phyloP scores from a whole-genome alignment of 2,113 vertebrate genomes.

The Notechis scutatus region DNA sequence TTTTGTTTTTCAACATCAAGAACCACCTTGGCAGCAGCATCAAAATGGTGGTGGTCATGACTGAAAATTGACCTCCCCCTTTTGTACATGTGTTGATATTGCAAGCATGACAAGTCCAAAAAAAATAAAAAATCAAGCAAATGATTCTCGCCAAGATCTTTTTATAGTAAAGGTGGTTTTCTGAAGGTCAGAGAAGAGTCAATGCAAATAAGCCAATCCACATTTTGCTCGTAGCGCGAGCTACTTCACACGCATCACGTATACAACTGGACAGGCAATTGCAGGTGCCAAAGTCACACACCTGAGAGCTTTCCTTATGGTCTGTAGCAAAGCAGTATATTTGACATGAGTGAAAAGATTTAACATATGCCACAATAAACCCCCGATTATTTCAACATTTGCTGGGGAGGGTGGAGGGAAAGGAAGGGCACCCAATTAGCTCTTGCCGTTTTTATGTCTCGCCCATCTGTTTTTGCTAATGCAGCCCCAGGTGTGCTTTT shows the following conservation, averaged over 20 bases:
- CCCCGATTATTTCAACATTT: conserved; percentile 41
- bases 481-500: conserved; percentile 47
- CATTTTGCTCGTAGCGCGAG: not conserved
- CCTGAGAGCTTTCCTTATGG: conserved; percentile 36
- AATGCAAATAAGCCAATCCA: not conserved
- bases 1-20: not conserved
- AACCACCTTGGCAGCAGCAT: not conserved
- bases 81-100: not conserved
- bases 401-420: not conserved
- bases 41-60: not conserved
- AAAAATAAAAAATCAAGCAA: not conserved
- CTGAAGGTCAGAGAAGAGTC: not conserved
- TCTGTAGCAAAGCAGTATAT: conserved; percentile 32
- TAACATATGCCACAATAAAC: conserved; percentile 57
- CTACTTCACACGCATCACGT: conserved; percentile 12
- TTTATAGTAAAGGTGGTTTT: conserved; percentile 25
- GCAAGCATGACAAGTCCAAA: not conserved
- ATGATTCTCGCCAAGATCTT: not conserved
- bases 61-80: not conserved
- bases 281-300: conserved; percentile 9
- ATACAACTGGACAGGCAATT: conserved; percentile 4
- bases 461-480: conserved; percentile 64
- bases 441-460: conserved; percentile 40
- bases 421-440: conserved; percentile 42
- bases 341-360: conserved; percentile 25